These are phyloP conservation scores for Peromyscus melanophrys DNA, from an alignment of 2,797 vertebrate species.

Conservation along the genomic window DNA sequence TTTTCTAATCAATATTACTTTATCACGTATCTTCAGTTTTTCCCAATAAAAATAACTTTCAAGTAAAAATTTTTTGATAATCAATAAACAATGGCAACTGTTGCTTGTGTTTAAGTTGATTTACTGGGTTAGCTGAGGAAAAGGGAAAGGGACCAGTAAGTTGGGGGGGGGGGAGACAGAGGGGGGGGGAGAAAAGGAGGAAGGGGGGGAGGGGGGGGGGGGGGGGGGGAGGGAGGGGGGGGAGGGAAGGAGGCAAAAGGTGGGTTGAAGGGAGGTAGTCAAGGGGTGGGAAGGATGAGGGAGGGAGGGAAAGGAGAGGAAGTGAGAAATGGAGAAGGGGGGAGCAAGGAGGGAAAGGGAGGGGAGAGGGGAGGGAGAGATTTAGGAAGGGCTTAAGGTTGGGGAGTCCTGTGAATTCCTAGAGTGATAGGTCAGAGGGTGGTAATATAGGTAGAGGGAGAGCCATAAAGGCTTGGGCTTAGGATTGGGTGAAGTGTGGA, in stretches of 20 bases:
- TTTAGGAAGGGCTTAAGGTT: slow-evolving; percentile 43
- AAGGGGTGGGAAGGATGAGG: not conserved
- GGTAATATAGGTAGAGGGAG: not conserved
- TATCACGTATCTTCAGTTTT: slow-evolving; percentile 36
- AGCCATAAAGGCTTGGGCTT: not conserved
- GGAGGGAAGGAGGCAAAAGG: not conserved
- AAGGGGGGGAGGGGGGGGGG: not conserved
- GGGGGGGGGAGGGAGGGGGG: too few relatives aligned
- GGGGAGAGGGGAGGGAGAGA: not conserved
- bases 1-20: slow-evolving; percentile 52
- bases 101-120: slow-evolving; percentile 51
- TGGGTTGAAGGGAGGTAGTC: not conserved
- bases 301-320: not conserved
- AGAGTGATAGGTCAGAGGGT: not conserved
- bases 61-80: slow-evolving; percentile 30
- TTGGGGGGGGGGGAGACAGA: not conserved
- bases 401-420: not conserved
- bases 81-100: slow-evolving; percentile 66
- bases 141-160: not conserved
- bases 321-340: not conserved
- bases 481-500: not conserved
- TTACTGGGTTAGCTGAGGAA: slow-evolving; percentile 40
- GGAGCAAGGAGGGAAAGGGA: not conserved
- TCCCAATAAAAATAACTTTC: slow-evolving; percentile 62
- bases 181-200: not conserved